Evolutionary conservation across 2,888 invertebrate genomes (phyloP).

Genomic region (Spodoptera picta): DNA sequence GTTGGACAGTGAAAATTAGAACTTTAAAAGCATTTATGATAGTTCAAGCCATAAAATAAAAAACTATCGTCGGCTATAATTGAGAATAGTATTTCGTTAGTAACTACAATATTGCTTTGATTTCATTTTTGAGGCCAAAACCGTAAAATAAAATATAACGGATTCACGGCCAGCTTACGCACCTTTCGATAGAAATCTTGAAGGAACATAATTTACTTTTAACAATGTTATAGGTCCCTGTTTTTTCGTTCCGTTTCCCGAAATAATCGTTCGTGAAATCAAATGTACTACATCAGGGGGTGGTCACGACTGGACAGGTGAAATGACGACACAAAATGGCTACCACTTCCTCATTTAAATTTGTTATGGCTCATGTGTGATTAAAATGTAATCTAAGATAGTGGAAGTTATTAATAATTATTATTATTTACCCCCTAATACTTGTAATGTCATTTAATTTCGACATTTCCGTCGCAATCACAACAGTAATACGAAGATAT

Average conservation of each 20-base stretch:
- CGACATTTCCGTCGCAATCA: constrained; percentile 35
- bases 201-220: constrained; percentile 41
- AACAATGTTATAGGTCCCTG: constrained; percentile 55
- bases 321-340: constrained; percentile 53
- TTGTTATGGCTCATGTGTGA: constrained; percentile 48
- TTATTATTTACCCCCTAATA: constrained; percentile 10
- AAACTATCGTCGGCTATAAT: too few relatives aligned
- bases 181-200: constrained; percentile 43
- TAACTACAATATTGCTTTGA: not conserved
- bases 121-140: not conserved
- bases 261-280: constrained; percentile 76
- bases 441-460: constrained; percentile 32
- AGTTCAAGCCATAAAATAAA: too few relatives aligned
- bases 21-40: too few relatives aligned
- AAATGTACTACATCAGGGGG: constrained; percentile 50
- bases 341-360: constrained; percentile 56
- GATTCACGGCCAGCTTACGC: constrained; percentile 21
- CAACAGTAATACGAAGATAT: not conserved
- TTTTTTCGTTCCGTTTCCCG: constrained; percentile 53
- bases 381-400: constrained; percentile 55
- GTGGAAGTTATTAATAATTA: constrained; percentile 44
- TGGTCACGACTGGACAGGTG: constrained; percentile 55
- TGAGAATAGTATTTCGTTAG: too few relatives aligned
- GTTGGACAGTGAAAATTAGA: too few relatives aligned
- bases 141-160: constrained; percentile 17